A percentile compares a stretch with the other conserved stretches of the same genome.
These are phyloP conservation scores for Oreochromis aureus DNA, from an alignment of 2,113 vertebrate genomes.

Conservation along the genomic window DNA sequence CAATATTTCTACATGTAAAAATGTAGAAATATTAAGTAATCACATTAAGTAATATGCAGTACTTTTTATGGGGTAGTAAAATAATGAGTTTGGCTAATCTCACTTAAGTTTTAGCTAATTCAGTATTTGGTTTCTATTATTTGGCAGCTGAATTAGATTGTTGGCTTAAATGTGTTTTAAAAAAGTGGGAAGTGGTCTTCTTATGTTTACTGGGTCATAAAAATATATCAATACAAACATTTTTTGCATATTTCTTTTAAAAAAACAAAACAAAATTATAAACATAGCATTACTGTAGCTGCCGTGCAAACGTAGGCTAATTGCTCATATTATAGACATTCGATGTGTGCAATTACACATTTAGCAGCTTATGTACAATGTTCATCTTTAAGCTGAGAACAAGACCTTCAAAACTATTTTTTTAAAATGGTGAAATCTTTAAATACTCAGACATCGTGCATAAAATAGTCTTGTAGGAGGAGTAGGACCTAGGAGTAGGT, in stretches of 20 bases:
- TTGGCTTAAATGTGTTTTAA: background rate
- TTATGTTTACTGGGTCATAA: background rate
- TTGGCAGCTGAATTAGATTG: background rate
- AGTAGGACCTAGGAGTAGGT: background rate
- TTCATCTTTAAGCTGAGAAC: background rate
- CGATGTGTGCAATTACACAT: background rate
- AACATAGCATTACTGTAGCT: background rate
- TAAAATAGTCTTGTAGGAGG: background rate
- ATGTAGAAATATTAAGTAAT: background rate
- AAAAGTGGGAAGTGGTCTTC: background rate
- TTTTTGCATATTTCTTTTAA: background rate
- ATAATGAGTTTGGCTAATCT: background rate
- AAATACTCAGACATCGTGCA: background rate
- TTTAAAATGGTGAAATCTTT: background rate
- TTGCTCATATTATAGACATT: background rate
- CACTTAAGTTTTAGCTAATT: background rate
- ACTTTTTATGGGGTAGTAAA: background rate
- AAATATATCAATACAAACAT: background rate
- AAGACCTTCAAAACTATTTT: background rate
- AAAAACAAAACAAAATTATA: background rate
- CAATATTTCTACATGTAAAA: too few relatives aligned
- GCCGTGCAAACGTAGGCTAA: background rate
- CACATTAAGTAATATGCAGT: too few relatives aligned
- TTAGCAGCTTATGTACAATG: background rate
- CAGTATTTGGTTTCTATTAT: background rate